phyloP scores from a whole-genome alignment of 1,140 invertebrate genomes.

The Cherax quadricarinatus region DNA sequence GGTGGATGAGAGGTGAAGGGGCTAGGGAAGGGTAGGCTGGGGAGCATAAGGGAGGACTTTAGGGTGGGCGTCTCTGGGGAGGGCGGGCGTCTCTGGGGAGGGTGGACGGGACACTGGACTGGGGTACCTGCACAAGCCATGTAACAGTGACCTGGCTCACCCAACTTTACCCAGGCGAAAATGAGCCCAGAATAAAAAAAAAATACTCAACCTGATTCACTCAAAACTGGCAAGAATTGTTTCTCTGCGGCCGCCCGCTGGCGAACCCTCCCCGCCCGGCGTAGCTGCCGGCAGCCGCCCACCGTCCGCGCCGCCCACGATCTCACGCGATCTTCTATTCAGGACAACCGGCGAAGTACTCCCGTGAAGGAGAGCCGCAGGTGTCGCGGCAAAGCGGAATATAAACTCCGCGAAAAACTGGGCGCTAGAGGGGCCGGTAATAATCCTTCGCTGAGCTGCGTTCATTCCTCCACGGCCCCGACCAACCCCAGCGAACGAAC shows the following conservation, averaged over 20 bases:
- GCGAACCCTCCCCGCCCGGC: neutral
- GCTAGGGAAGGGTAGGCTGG: neutral
- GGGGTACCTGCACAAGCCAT: constrained; percentile 36
- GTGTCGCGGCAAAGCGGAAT: constrained; percentile 19
- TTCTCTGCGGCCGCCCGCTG: neutral
- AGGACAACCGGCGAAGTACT: neutral
- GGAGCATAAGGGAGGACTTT: neutral
- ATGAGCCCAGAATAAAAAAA: constrained; percentile 44
- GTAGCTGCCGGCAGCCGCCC: neutral
- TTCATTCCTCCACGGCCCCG: constrained; percentile 7
- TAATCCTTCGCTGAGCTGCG: constrained; percentile 28
- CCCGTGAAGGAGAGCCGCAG: neutral
- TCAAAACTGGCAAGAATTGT: constrained; percentile 36
- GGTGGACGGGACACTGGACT: neutral
- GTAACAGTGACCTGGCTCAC: constrained; percentile 19
- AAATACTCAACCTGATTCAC: constrained; percentile 36
- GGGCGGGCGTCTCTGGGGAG: neutral
- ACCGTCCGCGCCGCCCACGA: neutral
- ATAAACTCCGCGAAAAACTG: constrained; percentile 33
- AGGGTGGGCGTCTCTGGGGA: neutral
- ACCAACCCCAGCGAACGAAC: neutral
- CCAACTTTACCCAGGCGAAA: constrained; percentile 37
- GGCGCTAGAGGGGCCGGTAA: constrained; percentile 12
- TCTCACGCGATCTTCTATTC: neutral
- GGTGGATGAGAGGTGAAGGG: neutral